Evolutionary conservation across 2,888 invertebrate genomes (phyloP).

Genomic region (Chorisops tibialis): DNA sequence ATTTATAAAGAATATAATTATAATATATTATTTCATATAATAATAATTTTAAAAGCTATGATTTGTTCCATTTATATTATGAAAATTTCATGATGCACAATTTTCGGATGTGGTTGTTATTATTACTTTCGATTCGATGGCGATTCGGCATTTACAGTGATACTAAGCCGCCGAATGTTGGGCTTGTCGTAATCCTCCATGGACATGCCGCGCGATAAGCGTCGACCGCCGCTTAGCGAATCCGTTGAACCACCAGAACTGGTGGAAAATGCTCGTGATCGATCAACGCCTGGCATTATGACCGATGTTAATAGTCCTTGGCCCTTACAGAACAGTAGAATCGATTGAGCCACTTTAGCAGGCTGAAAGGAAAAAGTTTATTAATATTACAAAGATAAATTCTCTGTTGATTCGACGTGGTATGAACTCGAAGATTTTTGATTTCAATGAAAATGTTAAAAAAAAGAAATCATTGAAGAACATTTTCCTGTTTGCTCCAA

Average conservation of each 20-base stretch:
- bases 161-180: constrained; percentile 70
- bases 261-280: constrained; percentile 59
- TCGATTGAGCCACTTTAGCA: constrained; percentile 79
- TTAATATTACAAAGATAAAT: constrained; percentile 1
- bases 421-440: background rate
- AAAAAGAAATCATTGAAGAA: background rate
- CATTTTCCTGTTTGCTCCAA: no score
- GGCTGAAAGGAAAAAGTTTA: constrained; percentile 59
- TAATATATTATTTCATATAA: constrained; percentile 6
- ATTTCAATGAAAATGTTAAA: background rate
- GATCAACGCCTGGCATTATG: constrained; percentile 75
- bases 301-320: constrained; percentile 79
- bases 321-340: constrained; percentile 85
- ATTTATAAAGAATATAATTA: constrained; percentile 16
- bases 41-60: constrained; percentile 15
- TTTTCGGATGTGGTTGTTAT: constrained; percentile 7
- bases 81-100: background rate
- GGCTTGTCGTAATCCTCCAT: constrained; percentile 83
- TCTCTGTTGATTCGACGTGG: background rate
- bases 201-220: constrained; percentile 63
- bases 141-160: constrained; percentile 52
- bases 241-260: constrained; percentile 57
- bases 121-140: constrained; percentile 63
- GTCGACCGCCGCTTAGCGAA: constrained; percentile 44
- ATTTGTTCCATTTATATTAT: constrained; percentile 11